These are phyloP conservation scores for Bombus haemorrhoidalis DNA, from an alignment of 1,140 invertebrate species.

Conservation along the genomic window DNA sequence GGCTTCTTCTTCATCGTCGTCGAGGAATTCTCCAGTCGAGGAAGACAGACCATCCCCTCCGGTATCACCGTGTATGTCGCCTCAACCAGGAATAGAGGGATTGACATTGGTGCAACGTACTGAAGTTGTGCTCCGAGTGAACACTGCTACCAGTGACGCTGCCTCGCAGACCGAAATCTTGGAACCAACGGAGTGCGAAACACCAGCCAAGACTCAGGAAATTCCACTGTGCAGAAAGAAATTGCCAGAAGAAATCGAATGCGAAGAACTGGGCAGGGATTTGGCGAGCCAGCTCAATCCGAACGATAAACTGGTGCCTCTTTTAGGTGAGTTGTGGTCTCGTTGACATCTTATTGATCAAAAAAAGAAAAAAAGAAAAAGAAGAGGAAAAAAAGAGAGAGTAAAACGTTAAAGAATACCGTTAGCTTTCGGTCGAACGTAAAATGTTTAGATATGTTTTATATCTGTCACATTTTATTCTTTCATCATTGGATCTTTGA, in stretches of 20 bases:
- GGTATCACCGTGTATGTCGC: constrained; percentile 75
- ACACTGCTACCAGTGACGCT: constrained; percentile 85
- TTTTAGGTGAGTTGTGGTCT: constrained; percentile 85
- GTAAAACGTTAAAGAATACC: neutral
- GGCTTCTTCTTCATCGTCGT: constrained; percentile 72
- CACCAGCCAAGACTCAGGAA: constrained; percentile 38
- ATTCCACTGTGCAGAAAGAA: constrained; percentile 82
- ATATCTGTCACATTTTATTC: neutral
- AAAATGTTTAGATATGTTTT: neutral
- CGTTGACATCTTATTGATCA: no score
- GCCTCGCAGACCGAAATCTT: constrained; percentile 85
- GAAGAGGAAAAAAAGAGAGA: fast-evolving
- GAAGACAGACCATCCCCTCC: constrained; percentile 46
- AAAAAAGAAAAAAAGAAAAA: fast-evolving
- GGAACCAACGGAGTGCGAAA: constrained; percentile 58
- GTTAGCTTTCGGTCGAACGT: neutral
- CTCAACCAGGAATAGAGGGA: constrained; percentile 81
- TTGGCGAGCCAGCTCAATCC: constrained; percentile 88
- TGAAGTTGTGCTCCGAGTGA: constrained; percentile 85
- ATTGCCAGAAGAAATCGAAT: constrained; percentile 90
- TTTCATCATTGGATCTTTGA: neutral
- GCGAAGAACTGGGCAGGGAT: constrained; percentile 89
- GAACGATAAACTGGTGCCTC: constrained; percentile 87
- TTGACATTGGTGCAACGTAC: constrained; percentile 85
- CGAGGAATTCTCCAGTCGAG: constrained; percentile 69